Evolutionary conservation across 2,113 vertebrate species (phyloP), one percentile per base, ranked within the genome.

Genomic region (Clarias gariepinus): DNA sequence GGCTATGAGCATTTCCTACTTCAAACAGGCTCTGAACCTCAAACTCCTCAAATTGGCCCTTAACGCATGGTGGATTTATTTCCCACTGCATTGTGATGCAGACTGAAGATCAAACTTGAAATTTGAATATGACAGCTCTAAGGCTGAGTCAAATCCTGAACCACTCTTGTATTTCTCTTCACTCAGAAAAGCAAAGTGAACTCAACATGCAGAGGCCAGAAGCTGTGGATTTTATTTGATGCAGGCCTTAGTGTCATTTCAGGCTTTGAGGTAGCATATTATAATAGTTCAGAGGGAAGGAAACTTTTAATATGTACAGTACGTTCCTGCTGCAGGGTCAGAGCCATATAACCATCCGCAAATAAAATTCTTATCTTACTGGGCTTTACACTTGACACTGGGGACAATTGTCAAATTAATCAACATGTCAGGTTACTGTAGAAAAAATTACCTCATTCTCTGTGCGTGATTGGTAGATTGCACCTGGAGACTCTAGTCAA

Each of bases 371-470:
- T 93, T 95, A 95, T 94, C 94, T 92, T 53, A 83, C 91, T 74
- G 84, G 81, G 79, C 82, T 86, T 91, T 89, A 86, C 91, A 90
- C 90, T 92, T 90, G 91, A 91, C 93, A 92, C 90, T 87, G 87
- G 90, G 92, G 91, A 92, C 82, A 64, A 88, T 89, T 93, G 93
- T 95, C 92, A 93, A 93, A 95, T 94, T 91, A 94, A 94, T 95
- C 94, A 94, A 87, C 87, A 85, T 92, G 89, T 93, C 91, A 92
- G 89, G 89, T 90, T 90, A 89, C 83, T 68, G 87, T 90, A 91
- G 92, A 91, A 94, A 93, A 94, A 94, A 94, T 93, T 93, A 94
- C 91, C 92, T 92, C 90, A 92, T 94, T 94, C 92, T 90, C 86
- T 61, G 84, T 84, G 88, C 68, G 80, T 94, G 91, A 92, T 90